These are phyloP conservation scores for Neotoma lepida DNA, from an alignment of 2,113 vertebrate genomes.

Conservation along the genomic window DNA sequence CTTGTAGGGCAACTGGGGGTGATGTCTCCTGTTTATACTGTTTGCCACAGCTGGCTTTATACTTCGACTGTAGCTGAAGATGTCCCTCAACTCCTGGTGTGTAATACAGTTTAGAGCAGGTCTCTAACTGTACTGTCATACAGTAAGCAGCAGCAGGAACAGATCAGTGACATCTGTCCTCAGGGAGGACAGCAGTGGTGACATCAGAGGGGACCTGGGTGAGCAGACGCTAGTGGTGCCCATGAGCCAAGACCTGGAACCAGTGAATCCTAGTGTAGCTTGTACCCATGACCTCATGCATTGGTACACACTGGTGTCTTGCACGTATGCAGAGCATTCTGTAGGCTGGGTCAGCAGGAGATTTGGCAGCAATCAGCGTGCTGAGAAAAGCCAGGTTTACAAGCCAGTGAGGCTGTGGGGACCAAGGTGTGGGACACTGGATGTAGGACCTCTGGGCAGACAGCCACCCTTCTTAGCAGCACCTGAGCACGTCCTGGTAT, in stretches of 20 bases:
- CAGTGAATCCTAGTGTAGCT: rapidly evolving
- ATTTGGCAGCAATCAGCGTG: not conserved
- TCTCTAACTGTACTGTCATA: rapidly evolving
- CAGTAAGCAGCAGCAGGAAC: not conserved
- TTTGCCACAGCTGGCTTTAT: not conserved
- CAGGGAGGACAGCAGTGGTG: rapidly evolving
- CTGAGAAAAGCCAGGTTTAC: not conserved
- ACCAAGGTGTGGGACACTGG: rapidly evolving
- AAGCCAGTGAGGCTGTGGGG: not conserved
- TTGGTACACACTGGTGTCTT: not conserved
- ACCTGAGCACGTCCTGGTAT: rapidly evolving
- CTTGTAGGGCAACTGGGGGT: too few species aligned
- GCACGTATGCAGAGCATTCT: not conserved
- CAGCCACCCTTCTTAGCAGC: not conserved
- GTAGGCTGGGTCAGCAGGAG: not conserved
- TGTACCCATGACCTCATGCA: rapidly evolving
- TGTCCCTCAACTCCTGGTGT: too few species aligned
- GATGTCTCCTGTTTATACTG: not conserved
- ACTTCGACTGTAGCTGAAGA: not conserved
- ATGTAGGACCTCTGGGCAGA: not conserved
- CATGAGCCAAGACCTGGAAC: not conserved
- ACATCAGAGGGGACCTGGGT: not conserved
- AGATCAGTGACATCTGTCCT: not conserved
- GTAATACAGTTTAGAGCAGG: not conserved
- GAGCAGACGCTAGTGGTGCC: not conserved